Evolutionary conservation across 2,888 invertebrate genomes (phyloP).

Genomic region (Therioaphis trifolii): DNA sequence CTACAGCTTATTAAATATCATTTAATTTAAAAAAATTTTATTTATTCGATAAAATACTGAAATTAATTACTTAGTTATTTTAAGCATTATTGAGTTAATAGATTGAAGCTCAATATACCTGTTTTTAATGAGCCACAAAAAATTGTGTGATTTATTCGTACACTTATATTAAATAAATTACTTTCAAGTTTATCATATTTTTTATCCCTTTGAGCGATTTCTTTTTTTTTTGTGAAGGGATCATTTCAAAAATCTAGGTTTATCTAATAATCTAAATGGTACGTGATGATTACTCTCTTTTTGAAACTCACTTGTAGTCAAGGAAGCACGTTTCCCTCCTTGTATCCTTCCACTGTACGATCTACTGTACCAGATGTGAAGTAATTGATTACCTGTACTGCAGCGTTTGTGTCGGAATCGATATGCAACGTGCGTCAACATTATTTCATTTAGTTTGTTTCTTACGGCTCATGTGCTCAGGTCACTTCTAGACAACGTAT

Average conservation of each 20-base stretch:
- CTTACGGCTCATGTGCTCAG: slow-evolving; percentile 13
- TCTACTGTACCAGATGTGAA: not conserved
- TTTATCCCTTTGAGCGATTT: too few species aligned
- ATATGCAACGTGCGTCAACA: not conserved
- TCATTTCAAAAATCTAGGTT: too few species aligned
- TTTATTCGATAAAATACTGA: too few species aligned
- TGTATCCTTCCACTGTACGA: not conserved
- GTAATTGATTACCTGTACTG: slow-evolving; percentile 7
- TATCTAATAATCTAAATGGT: not conserved
- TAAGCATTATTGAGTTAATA: too few species aligned
- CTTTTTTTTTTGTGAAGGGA: too few species aligned
- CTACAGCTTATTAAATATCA: too few species aligned
- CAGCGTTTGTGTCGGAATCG: not conserved
- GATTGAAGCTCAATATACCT: too few species aligned
- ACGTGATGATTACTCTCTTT: not conserved
- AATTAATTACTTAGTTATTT: too few species aligned
- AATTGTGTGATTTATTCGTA: not conserved
- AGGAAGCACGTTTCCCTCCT: slow-evolving; percentile 39
- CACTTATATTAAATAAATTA: too few species aligned
- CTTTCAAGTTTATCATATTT: too few species aligned
- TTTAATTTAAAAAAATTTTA: too few species aligned
- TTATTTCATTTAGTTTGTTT: slow-evolving; percentile 34
- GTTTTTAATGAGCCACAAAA: not conserved
- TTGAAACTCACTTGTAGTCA: not conserved
- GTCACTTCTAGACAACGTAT: too few species aligned